Conservation (phyloP, 1,140 invertebrate genomes). For the Campoletis sonorensis region DNA sequence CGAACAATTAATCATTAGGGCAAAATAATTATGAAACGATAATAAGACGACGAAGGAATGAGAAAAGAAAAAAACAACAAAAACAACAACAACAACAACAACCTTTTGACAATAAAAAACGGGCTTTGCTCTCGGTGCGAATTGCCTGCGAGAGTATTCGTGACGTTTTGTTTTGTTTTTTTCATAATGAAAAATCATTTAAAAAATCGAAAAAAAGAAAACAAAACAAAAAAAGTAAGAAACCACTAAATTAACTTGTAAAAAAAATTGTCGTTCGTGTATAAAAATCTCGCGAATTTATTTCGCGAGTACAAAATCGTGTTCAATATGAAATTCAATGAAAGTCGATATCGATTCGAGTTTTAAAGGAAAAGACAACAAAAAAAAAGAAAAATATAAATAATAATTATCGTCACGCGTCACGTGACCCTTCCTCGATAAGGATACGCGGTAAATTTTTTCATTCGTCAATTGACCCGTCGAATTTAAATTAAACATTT, state of each 20-base stretch:
- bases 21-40: slow-evolving; percentile 26
- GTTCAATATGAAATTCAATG: slow-evolving; percentile 38
- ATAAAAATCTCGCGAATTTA: not conserved
- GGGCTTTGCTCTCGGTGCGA: not conserved
- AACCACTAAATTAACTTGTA: too few relatives aligned
- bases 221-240: not conserved
- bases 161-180: slow-evolving; percentile 21
- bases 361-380: not conserved
- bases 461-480: slow-evolving; percentile 44
- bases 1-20: slow-evolving; percentile 19
- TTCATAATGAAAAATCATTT: not conserved
- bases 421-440: slow-evolving; percentile 26
- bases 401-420: not conserved
- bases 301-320: slow-evolving; percentile 15
- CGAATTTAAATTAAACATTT: not conserved
- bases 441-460: slow-evolving; percentile 36
- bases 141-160: slow-evolving; percentile 9
- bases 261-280: not conserved
- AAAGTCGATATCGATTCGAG: slow-evolving; percentile 32
- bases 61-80: not conserved
- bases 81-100: too few relatives aligned
- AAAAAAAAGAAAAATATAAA: not conserved
- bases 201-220: not conserved
- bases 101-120: slow-evolving; percentile 26
- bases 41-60: not conserved